Percentiles rank a stretch among this genome's conserved stretches.
phyloP scores from a whole-genome alignment of 2,113 vertebrate genomes.

The Dipodomys merriami region DNA sequence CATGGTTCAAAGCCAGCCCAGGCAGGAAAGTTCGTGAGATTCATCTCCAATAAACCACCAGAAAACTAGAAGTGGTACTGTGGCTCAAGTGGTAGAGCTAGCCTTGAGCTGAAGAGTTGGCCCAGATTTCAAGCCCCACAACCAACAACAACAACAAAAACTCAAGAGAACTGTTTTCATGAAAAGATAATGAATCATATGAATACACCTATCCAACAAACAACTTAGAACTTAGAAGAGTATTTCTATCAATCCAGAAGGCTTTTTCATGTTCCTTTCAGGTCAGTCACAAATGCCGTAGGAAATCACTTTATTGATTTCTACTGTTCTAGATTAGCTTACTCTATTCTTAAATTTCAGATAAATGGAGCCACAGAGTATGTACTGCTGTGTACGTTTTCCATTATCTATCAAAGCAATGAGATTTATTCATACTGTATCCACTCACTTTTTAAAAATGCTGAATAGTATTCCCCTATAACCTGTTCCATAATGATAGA shows the following conservation, averaged over 20 bases:
- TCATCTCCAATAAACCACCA: too few species aligned
- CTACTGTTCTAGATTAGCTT: constrained; percentile 34
- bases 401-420: neutral
- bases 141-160: too few species aligned
- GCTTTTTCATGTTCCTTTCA: constrained; percentile 37
- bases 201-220: neutral
- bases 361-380: neutral
- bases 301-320: constrained; percentile 13
- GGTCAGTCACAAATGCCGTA: neutral
- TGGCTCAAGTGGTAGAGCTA: too few species aligned
- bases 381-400: neutral
- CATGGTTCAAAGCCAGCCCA: too few species aligned
- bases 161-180: too few species aligned
- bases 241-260: neutral
- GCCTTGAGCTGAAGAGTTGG: too few species aligned
- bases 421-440: neutral
- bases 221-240: neutral
- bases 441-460: neutral
- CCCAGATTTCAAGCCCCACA: too few species aligned
- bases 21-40: too few species aligned
- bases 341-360: neutral
- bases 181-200: neutral
- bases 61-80: too few species aligned
- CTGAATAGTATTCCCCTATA: neutral
- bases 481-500: neutral